These are phyloP conservation scores for Drosophila hawaiiensis DNA, from an alignment of 2,888 invertebrate species.

Conservation along the genomic window DNA sequence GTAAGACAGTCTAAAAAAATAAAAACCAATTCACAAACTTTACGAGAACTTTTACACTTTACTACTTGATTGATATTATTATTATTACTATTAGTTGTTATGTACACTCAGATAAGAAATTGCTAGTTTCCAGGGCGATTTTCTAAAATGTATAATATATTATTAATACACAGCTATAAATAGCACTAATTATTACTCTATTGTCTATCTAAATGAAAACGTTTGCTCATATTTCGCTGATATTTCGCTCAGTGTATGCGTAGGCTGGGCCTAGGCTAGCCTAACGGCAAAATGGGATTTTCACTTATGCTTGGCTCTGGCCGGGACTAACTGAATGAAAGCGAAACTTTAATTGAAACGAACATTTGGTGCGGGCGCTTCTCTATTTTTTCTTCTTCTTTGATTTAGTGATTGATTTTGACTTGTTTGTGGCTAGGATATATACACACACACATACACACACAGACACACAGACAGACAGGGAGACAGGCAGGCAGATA, in stretches of 20 bases:
- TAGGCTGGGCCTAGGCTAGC: slow-evolving; percentile 2
- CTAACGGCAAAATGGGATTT: slow-evolving; percentile 1
- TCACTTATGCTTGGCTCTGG: slow-evolving; percentile 2
- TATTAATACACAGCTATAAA: not conserved
- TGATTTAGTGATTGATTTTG: slow-evolving; percentile 77
- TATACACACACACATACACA: slow-evolving; percentile 25
- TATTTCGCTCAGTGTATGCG: not conserved
- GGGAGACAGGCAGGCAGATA: slow-evolving; percentile 7
- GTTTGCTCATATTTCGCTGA: not conserved
- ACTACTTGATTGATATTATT: not conserved
- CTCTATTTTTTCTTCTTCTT: slow-evolving; percentile 17
- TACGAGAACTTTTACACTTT: not conserved
- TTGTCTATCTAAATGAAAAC: not conserved
- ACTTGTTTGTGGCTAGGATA: slow-evolving; percentile 61
- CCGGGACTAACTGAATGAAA: slow-evolving; percentile 65
- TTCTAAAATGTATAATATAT: not conserved
- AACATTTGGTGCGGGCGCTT: slow-evolving; percentile 57
- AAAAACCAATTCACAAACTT: not conserved
- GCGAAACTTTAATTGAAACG: slow-evolving; percentile 75
- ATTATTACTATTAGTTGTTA: not conserved
- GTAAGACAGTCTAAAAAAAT: not conserved
- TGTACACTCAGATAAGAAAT: no score
- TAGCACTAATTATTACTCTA: not conserved
- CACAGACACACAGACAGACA: slow-evolving; percentile 7
- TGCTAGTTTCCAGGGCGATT: no score